Evolutionary conservation across 2,113 vertebrate species (phyloP), one percentile per base, ranked within the genome.

Genomic region (Xenotilapia leptura): DNA sequence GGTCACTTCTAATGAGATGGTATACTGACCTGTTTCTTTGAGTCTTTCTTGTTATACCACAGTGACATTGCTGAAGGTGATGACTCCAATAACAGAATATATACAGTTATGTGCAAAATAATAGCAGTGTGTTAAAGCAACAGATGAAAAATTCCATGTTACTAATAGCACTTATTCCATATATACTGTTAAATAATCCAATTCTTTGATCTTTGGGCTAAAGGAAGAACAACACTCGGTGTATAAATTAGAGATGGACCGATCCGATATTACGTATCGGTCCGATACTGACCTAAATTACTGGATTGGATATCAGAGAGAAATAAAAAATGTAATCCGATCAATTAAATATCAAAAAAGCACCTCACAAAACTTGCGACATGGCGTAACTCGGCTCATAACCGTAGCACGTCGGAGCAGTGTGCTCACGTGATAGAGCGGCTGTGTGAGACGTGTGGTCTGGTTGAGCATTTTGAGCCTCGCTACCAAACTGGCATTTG

Each of bases 1-100:
- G 5, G 19, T 81, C 79, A 90, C 85, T 92, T 86, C 90, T 85
- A 56, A 90, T 53, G 77, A 82, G 62, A 86, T 1, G 13, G 38
- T 26, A 60, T 4, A 58, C 33, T 42, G n/a, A 55, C 51, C 54
- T 19, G n/a, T 56, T 6, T 55, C 2, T 62, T 45, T 75, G 7
- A 58, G 9, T 9, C 21, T 26, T 28, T 70, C 38, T 42, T 42
- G 13, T 70, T 21, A 17, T 21, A 19, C 9, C 38, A 4, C 26
- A 54, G 17, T 83, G 6, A 21, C 15, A 21, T 47, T 0, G 15
- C 8, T 75, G 68, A 75, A 17, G 21, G 40, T 26, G 21, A 45
- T 3, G 21, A 7, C 21, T 73, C 40, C 68, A 42, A 9, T 70
- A 40, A 68, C n/a, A 68, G 7, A 21, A 13, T 68, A n/a, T 68